These are phyloP conservation scores for Temnothorax curvispinosus DNA, from an alignment of 1,140 invertebrate genomes.

Conservation along the genomic window DNA sequence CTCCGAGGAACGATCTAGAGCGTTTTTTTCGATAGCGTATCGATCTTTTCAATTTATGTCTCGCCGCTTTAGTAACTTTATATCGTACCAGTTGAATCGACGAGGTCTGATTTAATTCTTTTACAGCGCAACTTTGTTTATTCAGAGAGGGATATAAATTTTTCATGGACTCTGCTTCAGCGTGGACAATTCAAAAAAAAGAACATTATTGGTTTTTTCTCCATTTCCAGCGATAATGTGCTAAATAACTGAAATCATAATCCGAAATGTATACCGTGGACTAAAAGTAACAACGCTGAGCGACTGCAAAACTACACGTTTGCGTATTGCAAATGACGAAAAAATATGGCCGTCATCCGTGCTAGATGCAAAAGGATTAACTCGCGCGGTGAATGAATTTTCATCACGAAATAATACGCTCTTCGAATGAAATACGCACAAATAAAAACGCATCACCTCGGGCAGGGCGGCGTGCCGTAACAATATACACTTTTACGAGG, in stretches of 20 bases:
- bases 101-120: not conserved
- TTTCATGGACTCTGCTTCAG: not conserved
- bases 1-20: not conserved
- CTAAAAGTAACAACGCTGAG: not conserved
- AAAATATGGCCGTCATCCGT: slow-evolving; percentile 21
- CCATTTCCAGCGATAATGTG: not conserved
- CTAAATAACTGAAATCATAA: slow-evolving; percentile 17
- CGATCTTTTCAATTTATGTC: not conserved
- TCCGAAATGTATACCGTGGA: not conserved
- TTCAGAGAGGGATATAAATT: not conserved
- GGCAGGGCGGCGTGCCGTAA: not conserved
- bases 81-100: not conserved
- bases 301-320: not conserved
- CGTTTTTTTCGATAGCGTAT: not conserved
- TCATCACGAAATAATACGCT: slow-evolving; percentile 55
- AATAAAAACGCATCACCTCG: slow-evolving; percentile 57
- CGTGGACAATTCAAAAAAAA: not conserved
- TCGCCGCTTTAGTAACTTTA: not conserved
- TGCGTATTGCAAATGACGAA: not conserved
- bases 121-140: not conserved
- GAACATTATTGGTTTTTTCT: no score
- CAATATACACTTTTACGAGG: slow-evolving; percentile 23
- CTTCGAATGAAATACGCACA: slow-evolving; percentile 58
- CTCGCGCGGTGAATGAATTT: slow-evolving; percentile 45
- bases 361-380: slow-evolving; percentile 44